These are phyloP conservation scores for Scaptomyza pallida DNA, from an alignment of 1,140 invertebrate genomes.

Conservation along the genomic window DNA sequence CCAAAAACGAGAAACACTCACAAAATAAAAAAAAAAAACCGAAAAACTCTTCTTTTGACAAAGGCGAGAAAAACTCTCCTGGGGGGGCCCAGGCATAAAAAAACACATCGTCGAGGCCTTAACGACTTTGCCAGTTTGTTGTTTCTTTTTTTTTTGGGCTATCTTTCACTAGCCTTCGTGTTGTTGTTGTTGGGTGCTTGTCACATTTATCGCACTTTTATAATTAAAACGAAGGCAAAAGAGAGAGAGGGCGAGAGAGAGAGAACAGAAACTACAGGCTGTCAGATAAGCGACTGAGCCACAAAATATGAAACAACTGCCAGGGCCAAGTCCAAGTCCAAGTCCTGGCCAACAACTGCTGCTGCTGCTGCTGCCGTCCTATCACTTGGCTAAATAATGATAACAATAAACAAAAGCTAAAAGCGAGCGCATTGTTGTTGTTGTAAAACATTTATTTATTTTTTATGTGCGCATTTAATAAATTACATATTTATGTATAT, in stretches of 20 bases:
- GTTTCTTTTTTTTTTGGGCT: constrained; percentile 29
- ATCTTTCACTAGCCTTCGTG: constrained; percentile 17
- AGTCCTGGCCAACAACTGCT: constrained; percentile 10
- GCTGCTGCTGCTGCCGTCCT: constrained; percentile 15
- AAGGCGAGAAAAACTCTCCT: constrained; percentile 38
- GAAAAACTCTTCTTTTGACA: constrained; percentile 48
- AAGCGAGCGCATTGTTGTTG: constrained; percentile 48
- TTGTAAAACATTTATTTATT: constrained; percentile 49
- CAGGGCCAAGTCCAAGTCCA: background rate
- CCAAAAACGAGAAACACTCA: too few species aligned
- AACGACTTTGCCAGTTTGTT: constrained; percentile 60
- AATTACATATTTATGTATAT: constrained; percentile 80
- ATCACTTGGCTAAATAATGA: constrained; percentile 78
- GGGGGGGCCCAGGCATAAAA: constrained; percentile 53
- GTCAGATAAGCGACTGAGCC: constrained; percentile 34
- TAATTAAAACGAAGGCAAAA: constrained; percentile 63
- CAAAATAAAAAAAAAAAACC: too few species aligned
- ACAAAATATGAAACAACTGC: constrained; percentile 35
- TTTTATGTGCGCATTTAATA: constrained; percentile 59
- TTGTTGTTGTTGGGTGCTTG: constrained; percentile 35
- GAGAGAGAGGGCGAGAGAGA: background rate
- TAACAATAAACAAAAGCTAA: constrained; percentile 74
- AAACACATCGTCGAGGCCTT: constrained; percentile 49
- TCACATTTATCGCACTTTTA: constrained; percentile 81
- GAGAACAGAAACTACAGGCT: constrained; percentile 18